Percentiles rank a stretch among this genome's conserved stretches.
Evolutionary conservation across 2,888 invertebrate genomes (phyloP).

Genomic region (Mycalesis mineus): DNA sequence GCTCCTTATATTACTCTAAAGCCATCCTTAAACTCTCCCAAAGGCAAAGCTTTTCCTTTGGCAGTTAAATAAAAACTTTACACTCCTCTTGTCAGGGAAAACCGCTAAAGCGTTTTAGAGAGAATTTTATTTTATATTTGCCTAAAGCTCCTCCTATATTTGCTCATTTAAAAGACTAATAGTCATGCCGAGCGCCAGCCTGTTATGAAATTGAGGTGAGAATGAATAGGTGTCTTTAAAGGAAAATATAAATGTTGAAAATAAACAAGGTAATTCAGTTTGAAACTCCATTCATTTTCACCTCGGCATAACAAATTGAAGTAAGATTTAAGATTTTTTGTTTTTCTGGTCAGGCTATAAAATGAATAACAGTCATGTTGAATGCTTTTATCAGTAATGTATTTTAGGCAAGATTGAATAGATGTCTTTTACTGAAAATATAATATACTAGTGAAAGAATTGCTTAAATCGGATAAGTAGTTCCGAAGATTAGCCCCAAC

Average conservation of each 20-base stretch:
- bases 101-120: background rate
- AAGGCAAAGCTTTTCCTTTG: no score
- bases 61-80: background rate
- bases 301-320: no score
- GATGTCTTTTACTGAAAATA: background rate
- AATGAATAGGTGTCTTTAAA: no score
- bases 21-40: no score
- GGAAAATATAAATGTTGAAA: background rate
- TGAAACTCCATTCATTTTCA: background rate
- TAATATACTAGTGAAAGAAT: no score
- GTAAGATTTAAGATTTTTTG: background rate
- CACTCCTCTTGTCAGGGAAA: background rate
- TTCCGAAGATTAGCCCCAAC: no score
- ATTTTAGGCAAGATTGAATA: no score
- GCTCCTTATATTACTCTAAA: no score
- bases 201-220: background rate
- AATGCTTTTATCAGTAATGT: no score
- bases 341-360: no score
- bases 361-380: no score
- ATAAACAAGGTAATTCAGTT: background rate
- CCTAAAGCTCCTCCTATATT: constrained; percentile 7
- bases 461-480: no score
- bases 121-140: background rate
- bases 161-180: constrained; percentile 20
- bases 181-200: background rate